Evolutionary conservation across 2,113 vertebrate genomes (phyloP).

Genomic region (Pelodiscus sinensis): DNA sequence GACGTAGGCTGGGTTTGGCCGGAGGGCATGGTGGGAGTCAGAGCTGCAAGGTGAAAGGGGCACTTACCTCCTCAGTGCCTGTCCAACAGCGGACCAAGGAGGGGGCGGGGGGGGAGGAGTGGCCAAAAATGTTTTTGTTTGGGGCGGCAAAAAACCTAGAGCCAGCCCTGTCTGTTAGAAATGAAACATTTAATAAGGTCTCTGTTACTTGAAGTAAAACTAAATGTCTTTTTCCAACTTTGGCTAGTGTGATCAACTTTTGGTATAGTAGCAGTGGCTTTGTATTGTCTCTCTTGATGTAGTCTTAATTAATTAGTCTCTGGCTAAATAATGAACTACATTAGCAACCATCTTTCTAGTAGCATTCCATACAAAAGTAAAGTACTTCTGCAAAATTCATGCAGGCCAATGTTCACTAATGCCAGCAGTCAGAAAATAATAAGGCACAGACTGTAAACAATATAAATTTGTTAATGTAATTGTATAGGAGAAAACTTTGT

Average conservation of each 20-base stretch:
- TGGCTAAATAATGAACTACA: not conserved
- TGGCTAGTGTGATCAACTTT: not conserved
- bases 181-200: not conserved
- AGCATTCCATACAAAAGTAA: constrained; percentile 59
- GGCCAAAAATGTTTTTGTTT: too few species aligned
- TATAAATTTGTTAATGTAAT: not conserved
- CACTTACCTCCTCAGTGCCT: too few species aligned
- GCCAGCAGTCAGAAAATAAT: constrained; percentile 51
- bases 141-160: too few species aligned
- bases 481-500: constrained; percentile 35
- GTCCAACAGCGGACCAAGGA: too few species aligned
- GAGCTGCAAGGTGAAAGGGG: too few species aligned
- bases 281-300: not conserved
- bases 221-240: not conserved
- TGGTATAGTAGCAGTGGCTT: not conserved
- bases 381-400: constrained; percentile 29
- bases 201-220: rapidly evolving
- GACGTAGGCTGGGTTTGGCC: too few species aligned
- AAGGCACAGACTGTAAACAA: constrained; percentile 41
- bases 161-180: not conserved
- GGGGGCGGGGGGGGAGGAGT: too few species aligned
- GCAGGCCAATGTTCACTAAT: constrained; percentile 42
- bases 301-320: not conserved
- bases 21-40: too few species aligned
- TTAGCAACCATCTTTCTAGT: constrained; percentile 14